Conservation (phyloP, 2,113 vertebrate genomes). For the Mus spicilegus region DNA sequence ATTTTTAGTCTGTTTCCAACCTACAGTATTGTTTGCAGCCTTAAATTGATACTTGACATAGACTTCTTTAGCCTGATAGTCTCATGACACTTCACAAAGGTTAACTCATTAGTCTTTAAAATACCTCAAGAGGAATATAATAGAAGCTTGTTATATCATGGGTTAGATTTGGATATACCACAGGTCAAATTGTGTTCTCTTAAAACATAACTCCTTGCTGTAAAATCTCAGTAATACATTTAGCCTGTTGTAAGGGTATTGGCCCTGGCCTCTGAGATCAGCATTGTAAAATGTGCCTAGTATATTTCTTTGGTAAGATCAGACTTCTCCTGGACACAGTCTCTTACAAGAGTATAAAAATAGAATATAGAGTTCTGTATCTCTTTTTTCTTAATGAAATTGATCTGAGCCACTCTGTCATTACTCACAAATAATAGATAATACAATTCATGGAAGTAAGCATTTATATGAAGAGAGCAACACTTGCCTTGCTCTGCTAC, state of each 20-base stretch:
- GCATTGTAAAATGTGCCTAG: constrained; percentile 32
- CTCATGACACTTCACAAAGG: constrained; percentile 65
- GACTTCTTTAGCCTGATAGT: constrained; percentile 55
- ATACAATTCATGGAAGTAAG: constrained; percentile 23
- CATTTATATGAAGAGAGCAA: constrained; percentile 28
- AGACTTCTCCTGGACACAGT: constrained; percentile 28
- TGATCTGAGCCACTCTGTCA: constrained; percentile 22
- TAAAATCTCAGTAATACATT: constrained; percentile 68
- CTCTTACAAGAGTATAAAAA: constrained; percentile 23
- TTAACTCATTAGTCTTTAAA: constrained; percentile 75
- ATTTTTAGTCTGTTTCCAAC: constrained; percentile 63
- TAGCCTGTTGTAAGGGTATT: constrained; percentile 32
- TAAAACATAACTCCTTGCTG: constrained; percentile 48
- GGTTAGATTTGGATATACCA: constrained; percentile 65
- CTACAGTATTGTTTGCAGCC: constrained; percentile 55
- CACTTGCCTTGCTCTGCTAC: not conserved
- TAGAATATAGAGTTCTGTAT: constrained; percentile 35
- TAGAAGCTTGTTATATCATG: constrained; percentile 49
- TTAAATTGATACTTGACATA: constrained; percentile 60
- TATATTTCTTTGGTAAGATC: constrained; percentile 60
- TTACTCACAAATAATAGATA: constrained; percentile 21
- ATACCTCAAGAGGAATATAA: constrained; percentile 60
- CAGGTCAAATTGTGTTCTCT: constrained; percentile 59
- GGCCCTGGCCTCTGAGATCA: constrained; percentile 4
- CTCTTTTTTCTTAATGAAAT: constrained; percentile 50